A percentile compares a stretch with the other conserved stretches of the same genome.
These are phyloP conservation scores for Formica aserva DNA, from an alignment of 2,888 invertebrate genomes.

Conservation along the genomic window DNA sequence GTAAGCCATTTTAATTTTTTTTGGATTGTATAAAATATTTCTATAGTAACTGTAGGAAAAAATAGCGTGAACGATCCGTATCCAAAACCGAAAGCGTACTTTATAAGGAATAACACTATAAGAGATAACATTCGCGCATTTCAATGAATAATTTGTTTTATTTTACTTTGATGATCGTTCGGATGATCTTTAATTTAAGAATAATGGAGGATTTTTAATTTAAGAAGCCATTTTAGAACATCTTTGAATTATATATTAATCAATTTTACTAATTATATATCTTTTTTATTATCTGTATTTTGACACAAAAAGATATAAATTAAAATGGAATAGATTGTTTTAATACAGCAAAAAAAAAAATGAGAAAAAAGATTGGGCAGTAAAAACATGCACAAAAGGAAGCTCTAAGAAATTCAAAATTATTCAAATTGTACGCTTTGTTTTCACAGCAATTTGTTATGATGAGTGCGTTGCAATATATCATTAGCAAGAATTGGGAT, in stretches of 20 bases:
- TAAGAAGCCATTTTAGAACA: conserved; percentile 44
- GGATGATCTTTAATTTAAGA: conserved; percentile 46
- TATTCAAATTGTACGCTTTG: not conserved
- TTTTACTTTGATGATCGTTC: conserved; percentile 37
- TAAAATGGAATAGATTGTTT: conserved; percentile 34
- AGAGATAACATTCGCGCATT: conserved; percentile 42
- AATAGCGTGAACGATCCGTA: conserved; percentile 58
- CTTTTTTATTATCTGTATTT: conserved; percentile 33
- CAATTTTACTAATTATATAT: conserved; percentile 39
- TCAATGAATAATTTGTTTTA: conserved; percentile 39
- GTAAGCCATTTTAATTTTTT: conserved; percentile 26
- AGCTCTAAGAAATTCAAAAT: conserved; percentile 8
- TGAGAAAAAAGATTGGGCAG: conserved; percentile 4
- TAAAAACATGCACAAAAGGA: conserved; percentile 8
- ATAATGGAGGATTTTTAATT: conserved; percentile 40
- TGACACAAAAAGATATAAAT: conserved; percentile 11
- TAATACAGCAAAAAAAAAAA: conserved; percentile 16
- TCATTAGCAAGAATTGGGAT: conserved; percentile 25
- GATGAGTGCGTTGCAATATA: conserved; percentile 2
- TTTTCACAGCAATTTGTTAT: conserved; percentile 5
- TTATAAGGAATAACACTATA: conserved; percentile 55
- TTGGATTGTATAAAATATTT: conserved; percentile 41
- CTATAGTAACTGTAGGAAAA: conserved; percentile 16
- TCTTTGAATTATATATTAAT: conserved; percentile 41
- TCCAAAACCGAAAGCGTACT: conserved; percentile 54